Evolutionary conservation across 92 coral and sea anemone genomes (phyloP), one percentile per base, ranked within the genome.

Genomic region (Nematostella vectensis): DNA sequence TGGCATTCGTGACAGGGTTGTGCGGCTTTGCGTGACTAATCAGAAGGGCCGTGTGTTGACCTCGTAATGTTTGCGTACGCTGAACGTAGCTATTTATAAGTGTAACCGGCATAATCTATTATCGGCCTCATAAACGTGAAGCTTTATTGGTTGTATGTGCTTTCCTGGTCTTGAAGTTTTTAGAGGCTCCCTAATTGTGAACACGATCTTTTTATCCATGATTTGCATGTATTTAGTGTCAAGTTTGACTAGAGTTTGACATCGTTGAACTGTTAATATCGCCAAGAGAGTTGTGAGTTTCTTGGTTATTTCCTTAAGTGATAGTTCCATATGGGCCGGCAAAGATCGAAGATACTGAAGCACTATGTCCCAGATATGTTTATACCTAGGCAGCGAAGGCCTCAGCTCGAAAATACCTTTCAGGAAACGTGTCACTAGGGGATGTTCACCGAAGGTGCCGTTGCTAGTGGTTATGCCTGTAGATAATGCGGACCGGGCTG

Each of bases 401-500:
- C n/a, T n/a, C n/a, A n/a, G n/a, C n/a, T n/a, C n/a, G n/a, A n/a
- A n/a, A n/a, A n/a, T n/a, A n/a, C n/a, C n/a, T n/a, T n/a, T n/a
- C n/a, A n/a, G n/a, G n/a, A n/a, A n/a, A n/a, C n/a, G n/a, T n/a
- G n/a, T n/a, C n/a, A n/a, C n/a, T n/a, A n/a, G n/a, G n/a, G n/a
- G n/a, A n/a, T n/a, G 74, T 12, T 57, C 55, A 37, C 58, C 58
- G 45, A 58, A 57, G 19, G 57, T 57, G 31, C 15, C 36, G 25
- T 55, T 54, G 31, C 62, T 39, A 16, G 58, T 48, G 15, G 48
- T 27, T 24, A 68, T 68, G 25, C 57, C 31, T 16, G 65, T 57
- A 25, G 66, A 68, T 20, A 68, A 47, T 11, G 66, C 58, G 27
- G 62, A n/a, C n/a, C n/a, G n/a, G n/a, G n/a, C n/a, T n/a, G n/a